phyloP scores from a whole-genome alignment of 2,797 vertebrate genomes.

The Sciaenops ocellatus region DNA sequence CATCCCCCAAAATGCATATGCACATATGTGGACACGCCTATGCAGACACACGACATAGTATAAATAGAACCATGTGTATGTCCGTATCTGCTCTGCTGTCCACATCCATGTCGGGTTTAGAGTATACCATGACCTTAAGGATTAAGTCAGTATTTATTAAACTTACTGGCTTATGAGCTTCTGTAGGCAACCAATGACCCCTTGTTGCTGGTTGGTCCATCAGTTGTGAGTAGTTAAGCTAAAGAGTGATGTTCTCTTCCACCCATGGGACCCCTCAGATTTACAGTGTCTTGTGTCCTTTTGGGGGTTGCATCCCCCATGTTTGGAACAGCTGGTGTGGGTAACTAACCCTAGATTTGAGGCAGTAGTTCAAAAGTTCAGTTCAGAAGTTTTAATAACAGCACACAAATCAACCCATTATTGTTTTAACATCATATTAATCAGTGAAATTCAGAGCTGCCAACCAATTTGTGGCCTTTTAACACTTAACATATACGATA shows the following conservation, averaged over 20 bases:
- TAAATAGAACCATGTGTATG: constrained; percentile 54
- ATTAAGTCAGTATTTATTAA: constrained; percentile 36
- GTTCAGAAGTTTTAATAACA: neutral
- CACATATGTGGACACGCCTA: constrained; percentile 6
- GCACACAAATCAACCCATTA: neutral
- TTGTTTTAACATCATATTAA: neutral
- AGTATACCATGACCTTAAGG: constrained; percentile 30
- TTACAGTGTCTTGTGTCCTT: neutral
- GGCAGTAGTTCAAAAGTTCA: neutral
- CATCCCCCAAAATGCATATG: constrained; percentile 29
- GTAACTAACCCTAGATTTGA: neutral
- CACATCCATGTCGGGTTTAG: constrained; percentile 41
- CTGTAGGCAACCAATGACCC: neutral
- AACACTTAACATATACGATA: too few relatives aligned
- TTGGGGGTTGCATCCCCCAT: neutral
- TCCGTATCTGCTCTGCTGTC: constrained; percentile 13
- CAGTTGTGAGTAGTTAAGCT: neutral
- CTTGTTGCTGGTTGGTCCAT: neutral
- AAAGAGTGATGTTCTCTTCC: neutral
- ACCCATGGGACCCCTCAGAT: neutral
- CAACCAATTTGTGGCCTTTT: too few relatives aligned
- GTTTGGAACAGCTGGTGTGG: constrained; percentile 1
- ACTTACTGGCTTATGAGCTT: constrained; percentile 20
- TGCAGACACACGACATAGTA: constrained; percentile 38
- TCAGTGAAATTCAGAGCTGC: neutral